Percentiles rank a stretch among this genome's conserved stretches.
phyloP scores from a whole-genome alignment of 2,888 invertebrate genomes.

The Encarsia formosa region DNA sequence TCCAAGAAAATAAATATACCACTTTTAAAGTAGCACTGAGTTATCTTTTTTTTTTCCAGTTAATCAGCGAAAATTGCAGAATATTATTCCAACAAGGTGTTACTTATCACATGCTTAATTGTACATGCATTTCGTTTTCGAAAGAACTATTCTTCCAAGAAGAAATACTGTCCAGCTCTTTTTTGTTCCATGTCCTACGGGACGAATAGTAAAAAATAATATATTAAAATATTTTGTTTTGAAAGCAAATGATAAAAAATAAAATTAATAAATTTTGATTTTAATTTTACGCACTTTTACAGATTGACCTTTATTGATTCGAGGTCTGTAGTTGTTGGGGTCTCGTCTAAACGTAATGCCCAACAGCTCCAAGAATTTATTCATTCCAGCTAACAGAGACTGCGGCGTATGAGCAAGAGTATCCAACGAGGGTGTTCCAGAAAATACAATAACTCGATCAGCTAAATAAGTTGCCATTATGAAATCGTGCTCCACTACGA shows the following conservation, averaged over 20 bases:
- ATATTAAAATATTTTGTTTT: background rate
- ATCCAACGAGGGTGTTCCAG: constrained; percentile 85
- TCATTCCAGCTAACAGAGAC: constrained; percentile 95
- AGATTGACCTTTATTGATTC: constrained; percentile 95
- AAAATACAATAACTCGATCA: constrained; percentile 97
- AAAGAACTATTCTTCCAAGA: constrained; percentile 91
- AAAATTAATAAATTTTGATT: background rate
- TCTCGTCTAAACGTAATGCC: constrained; percentile 98
- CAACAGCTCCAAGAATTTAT: constrained; percentile 88
- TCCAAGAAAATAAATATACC: too few relatives aligned
- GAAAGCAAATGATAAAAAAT: background rate
- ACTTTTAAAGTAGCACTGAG: too few relatives aligned
- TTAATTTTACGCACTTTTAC: constrained; percentile 70
- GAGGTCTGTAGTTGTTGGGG: constrained; percentile 96
- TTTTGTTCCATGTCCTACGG: constrained; percentile 94
- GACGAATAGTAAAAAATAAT: constrained; percentile 1
- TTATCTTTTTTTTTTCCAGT: too few relatives aligned
- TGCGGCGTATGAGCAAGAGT: constrained; percentile 90
- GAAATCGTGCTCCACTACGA: constrained; percentile 99
- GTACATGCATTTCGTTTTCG: too few relatives aligned
- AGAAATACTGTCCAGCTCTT: constrained; percentile 95
- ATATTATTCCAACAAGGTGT: too few relatives aligned
- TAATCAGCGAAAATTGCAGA: too few relatives aligned
- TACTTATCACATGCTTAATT: too few relatives aligned
- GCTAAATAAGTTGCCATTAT: constrained; percentile 99